Base-by-base conservation (phyloP, 2,113 vertebrate species). In the Mesembrinibis cayennensis region DNA sequence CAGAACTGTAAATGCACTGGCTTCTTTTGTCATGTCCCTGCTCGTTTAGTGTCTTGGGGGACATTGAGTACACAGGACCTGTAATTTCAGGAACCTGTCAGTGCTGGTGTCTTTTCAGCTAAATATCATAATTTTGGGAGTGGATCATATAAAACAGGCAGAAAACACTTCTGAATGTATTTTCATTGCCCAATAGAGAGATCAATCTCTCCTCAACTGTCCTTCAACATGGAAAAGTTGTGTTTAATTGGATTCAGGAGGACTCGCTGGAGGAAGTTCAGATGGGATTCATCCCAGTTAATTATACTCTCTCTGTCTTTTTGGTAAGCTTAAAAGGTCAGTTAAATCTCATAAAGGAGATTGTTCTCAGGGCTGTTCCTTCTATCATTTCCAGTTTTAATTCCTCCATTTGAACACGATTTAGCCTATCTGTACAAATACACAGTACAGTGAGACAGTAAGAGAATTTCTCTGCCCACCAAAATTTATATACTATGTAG, bases 241-340 rank as follows among this genome's bases (percentile, higher is more conserved):
- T 90, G 66, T 91, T 95, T 96, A 91, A 87, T 95, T 96, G 95
- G 84, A 95, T 97, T 91, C 96, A 96, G 89, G 56, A 96, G 81
- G 78, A 69, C 61, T 27, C 59, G 52, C 84, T 96, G 89, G 95
- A 95, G 70, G 70, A 94, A 85, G 81, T 91, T 96, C 95, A 97
- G 87, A 96, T 91, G 95, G 93, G 96, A 96, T 87, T 4, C 49
- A 61, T 90, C 96, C 93, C 95, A 94, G 70, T 21, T 85, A 44
- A 82, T 93, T 94, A 61, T 36, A 6, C 27, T 74, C 56, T 62
- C 40, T 62, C 80, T 20, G 73, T 53, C 89, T 96, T 94, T 91
- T 93, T 96, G 94, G 93, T 90, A 89, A 96, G 84, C 95, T 89
- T 56, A 42, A 97, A 97, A 96, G 96, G 95, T 96, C 96, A 96